Percentiles rank a stretch among this genome's conserved stretches.
Conservation (phyloP, 2,113 vertebrate species). For the Pangasianodon gigas region DNA sequence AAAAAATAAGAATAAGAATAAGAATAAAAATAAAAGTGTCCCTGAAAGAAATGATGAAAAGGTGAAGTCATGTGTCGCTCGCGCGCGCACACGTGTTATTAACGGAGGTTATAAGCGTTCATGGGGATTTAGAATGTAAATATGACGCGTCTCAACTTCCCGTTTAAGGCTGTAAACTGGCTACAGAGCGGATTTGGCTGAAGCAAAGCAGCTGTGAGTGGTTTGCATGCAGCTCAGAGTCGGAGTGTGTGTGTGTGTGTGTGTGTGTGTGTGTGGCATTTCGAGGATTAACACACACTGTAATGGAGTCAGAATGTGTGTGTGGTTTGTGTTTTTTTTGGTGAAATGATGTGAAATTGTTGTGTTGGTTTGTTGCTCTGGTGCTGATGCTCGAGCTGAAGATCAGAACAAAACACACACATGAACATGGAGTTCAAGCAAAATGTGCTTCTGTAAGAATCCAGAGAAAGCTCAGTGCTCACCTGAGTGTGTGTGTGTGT, state of each 20-base stretch:
- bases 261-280: slow-evolving; percentile 8
- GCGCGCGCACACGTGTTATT: not conserved
- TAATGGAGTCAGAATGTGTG: not conserved
- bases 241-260: not conserved
- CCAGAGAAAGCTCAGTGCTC: not conserved
- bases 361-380: not conserved
- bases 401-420: not conserved
- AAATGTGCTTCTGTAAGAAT: not conserved
- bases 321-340: not conserved
- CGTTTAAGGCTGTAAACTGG: not conserved
- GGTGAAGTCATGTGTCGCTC: not conserved
- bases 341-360: not conserved
- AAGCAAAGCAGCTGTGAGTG: not conserved
- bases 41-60: not conserved
- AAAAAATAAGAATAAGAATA: not conserved
- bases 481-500: not conserved
- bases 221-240: not conserved
- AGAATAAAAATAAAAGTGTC: not conserved
- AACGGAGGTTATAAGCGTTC: not conserved
- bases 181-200: not conserved
- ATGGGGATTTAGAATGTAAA: not conserved
- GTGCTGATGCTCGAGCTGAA: not conserved
- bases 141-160: not conserved
- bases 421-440: not conserved
- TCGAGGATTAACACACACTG: not conserved